Base-by-base conservation (phyloP, 1,140 invertebrate species). In the Sogatella furcifera region DNA sequence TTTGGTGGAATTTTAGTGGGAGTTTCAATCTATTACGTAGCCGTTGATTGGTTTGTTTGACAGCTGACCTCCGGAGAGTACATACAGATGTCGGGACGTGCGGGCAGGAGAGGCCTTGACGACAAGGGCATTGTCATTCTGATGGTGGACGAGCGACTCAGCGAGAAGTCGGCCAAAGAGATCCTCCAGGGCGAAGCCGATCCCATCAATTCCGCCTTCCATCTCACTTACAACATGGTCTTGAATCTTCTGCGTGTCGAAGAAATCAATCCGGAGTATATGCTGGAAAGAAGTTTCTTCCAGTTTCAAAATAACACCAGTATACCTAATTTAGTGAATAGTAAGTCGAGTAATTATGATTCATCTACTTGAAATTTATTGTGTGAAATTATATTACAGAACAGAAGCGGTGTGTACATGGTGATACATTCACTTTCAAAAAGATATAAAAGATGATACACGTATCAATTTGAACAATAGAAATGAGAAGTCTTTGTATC, bases 171-270 rank as follows among this genome's bases (percentile, higher is more conserved):
- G 17, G 92, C 89, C 1, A 84, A 93, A 70, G 82, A 86, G 49
- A 88, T 98, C 64, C 82, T 98, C 1, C 92, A 96, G 75, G 96
- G 97, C 43, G 83, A 84, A 69, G 84, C 96, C 0, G 97, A 99
- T 78, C 89, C 95, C 0, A 88, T 99, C 28, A 98, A 99, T 74
- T 98, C 95, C 1, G 96, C 97, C 0, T 99, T 99, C 76, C 96
- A 98, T 76, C 78, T 99, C 52, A 99, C 97, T 0, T 99, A 99
- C 72, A 99, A 99, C 72, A 99, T 99, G 97, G 94, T 99, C 10
- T 75, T 99, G 9, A 99, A 99, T 81, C 77, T 99, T 62, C 74
- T 99, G 41, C 74, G 87, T 71, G 97, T 99, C 6, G 97, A 99
- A 76, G 97, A 98, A 77, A 98, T 99, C 59, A 99, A 99, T 80